phyloP scores from a whole-genome alignment of 1,140 invertebrate species.

The Heterodera carotae region DNA sequence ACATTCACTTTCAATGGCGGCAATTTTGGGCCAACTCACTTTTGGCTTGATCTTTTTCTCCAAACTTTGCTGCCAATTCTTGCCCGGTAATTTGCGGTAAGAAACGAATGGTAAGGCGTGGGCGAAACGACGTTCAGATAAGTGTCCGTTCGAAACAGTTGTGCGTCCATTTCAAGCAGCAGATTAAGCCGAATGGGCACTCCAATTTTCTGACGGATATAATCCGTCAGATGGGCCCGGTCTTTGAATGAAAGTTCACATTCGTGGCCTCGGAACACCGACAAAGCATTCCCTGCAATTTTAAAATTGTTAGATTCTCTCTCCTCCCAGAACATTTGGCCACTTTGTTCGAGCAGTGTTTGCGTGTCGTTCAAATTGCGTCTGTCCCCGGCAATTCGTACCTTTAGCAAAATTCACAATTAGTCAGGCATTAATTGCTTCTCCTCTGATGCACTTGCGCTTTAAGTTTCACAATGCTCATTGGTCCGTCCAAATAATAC shows the following conservation, averaged over 20 bases:
- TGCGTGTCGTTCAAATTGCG: slow-evolving; percentile 23
- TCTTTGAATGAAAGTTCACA: slow-evolving; percentile 43
- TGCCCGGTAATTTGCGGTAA: slow-evolving; percentile 61
- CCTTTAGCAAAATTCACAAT: neutral
- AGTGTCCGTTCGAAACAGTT: slow-evolving; percentile 53
- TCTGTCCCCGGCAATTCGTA: slow-evolving; percentile 32
- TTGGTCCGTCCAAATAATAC: slow-evolving; percentile 52
- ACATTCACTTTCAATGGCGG: neutral
- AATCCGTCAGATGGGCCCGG: slow-evolving; percentile 19
- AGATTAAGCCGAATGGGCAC: slow-evolving; percentile 52
- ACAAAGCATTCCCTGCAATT: slow-evolving; percentile 24
- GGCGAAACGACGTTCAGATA: slow-evolving; percentile 61
- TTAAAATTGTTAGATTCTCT: neutral
- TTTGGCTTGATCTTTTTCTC: slow-evolving; percentile 38
- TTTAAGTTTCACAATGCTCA: slow-evolving; percentile 36
- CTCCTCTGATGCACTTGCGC: slow-evolving; percentile 28
- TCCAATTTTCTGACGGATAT: slow-evolving; percentile 47
- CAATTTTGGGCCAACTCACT: slow-evolving; percentile 7
- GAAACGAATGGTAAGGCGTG: slow-evolving; percentile 60
- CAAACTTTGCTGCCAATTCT: slow-evolving; percentile 59
- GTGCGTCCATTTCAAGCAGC: slow-evolving; percentile 53
- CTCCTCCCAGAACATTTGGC: no score
- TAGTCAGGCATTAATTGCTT: neutral
- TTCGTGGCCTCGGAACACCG: slow-evolving; percentile 39
- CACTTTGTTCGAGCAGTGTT: slow-evolving; percentile 13